Evolutionary conservation across 2,888 invertebrate genomes (phyloP).

Genomic region (Teleogryllus oceanicus): DNA sequence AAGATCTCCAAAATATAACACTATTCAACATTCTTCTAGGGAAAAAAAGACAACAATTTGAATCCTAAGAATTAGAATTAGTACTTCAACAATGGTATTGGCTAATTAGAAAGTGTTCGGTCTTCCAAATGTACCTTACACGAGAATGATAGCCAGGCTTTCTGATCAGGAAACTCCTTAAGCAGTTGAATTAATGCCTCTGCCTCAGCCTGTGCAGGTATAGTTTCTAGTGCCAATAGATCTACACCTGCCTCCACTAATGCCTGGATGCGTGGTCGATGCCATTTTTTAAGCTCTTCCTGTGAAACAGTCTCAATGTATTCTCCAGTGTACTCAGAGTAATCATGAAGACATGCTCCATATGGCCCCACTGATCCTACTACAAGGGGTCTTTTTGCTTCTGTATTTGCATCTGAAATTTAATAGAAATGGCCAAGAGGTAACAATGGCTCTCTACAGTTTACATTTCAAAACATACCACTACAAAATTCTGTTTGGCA

Average conservation of each 20-base stretch:
- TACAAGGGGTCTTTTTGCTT: conserved; percentile 55
- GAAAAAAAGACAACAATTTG: too few species aligned
- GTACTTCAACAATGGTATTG: too few species aligned
- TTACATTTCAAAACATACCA: too few species aligned
- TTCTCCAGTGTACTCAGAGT: conserved; percentile 88
- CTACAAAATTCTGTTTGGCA: too few species aligned
- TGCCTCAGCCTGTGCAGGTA: conserved; percentile 82
- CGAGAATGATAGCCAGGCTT: conserved; percentile 88
- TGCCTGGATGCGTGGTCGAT: conserved; percentile 74
- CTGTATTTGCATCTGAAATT: too few species aligned
- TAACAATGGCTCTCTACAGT: too few species aligned
- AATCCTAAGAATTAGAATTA: too few species aligned
- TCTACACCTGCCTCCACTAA: conserved; percentile 79
- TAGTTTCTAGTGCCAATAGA: conserved; percentile 85
- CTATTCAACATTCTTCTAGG: too few species aligned
- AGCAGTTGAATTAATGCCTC: conserved; percentile 75
- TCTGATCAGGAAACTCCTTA: conserved; percentile 70
- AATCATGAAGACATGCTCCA: conserved; percentile 85
- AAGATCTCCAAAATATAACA: conserved; percentile 37
- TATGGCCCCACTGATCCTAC: conserved; percentile 91
- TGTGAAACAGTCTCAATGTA: conserved; percentile 62
- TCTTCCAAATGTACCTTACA: conserved; percentile 61
- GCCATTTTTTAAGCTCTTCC: conserved; percentile 76
- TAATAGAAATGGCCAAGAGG: too few species aligned
- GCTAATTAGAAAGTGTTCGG: too few species aligned